These are phyloP conservation scores for Eretmochelys imbricata DNA, from an alignment of 2,113 vertebrate genomes.

Conservation along the genomic window DNA sequence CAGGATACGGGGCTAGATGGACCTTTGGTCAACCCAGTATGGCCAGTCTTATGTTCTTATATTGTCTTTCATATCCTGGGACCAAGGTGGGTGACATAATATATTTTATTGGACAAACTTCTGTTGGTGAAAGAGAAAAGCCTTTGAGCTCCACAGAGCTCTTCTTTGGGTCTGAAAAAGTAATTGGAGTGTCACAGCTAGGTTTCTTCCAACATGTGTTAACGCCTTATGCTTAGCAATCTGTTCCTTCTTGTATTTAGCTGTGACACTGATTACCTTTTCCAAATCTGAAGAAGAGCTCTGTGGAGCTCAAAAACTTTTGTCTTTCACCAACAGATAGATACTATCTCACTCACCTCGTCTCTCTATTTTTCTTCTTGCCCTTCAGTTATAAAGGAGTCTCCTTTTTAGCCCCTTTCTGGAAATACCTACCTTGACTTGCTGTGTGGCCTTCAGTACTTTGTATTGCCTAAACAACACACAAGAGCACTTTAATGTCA, in stretches of 20 bases:
- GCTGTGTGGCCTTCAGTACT: conserved; percentile 9
- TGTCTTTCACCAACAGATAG: background rate
- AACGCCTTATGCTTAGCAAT: background rate
- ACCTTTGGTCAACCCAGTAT: no score
- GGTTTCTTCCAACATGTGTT: background rate
- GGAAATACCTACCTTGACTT: background rate
- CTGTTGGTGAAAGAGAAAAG: background rate
- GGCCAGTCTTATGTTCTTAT: background rate
- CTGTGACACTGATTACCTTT: background rate
- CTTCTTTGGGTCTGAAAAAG: background rate
- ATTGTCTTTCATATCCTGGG: background rate
- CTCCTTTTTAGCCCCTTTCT: background rate
- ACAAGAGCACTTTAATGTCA: background rate
- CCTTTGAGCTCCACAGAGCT: background rate
- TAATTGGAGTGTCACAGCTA: background rate
- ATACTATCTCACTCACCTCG: background rate
- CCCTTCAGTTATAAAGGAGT: conserved; percentile 8
- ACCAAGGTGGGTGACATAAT: background rate
- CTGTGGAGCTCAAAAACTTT: background rate
- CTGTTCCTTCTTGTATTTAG: background rate
- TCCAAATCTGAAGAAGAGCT: background rate
- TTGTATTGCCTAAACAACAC: background rate
- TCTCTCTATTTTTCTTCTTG: background rate
- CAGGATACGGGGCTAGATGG: no score
- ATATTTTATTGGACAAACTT: background rate